phyloP scores from a whole-genome alignment of 2,797 vertebrate species.

The Tangara arthus region DNA sequence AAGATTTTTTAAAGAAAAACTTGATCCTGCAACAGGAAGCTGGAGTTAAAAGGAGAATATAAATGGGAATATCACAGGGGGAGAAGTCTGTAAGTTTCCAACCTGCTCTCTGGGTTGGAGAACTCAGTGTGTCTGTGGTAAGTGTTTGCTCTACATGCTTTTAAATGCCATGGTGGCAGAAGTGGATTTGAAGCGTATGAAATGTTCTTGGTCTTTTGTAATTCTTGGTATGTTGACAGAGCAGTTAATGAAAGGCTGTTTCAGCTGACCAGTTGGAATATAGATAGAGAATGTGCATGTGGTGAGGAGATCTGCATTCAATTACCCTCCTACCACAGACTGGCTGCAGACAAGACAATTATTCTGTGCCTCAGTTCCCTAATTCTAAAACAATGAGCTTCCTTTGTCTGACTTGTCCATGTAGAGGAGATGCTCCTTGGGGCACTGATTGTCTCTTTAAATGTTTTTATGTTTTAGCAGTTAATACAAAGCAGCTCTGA shows the following conservation, averaged over 20 bases:
- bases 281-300: slow-evolving; percentile 14
- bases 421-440: not conserved
- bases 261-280: slow-evolving; percentile 52
- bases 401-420: slow-evolving; percentile 5
- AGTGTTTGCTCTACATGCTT: not conserved
- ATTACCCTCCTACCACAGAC: slow-evolving; percentile 22
- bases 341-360: slow-evolving; percentile 42
- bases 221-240: slow-evolving; percentile 52
- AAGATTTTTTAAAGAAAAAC: not conserved
- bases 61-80: not conserved
- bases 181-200: not conserved
- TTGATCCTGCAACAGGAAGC: not conserved
- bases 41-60: not conserved
- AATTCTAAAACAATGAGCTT: slow-evolving; percentile 38
- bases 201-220: slow-evolving; percentile 21
- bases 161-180: slow-evolving; percentile 10
- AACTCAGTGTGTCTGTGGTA: not conserved
- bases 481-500: not conserved
- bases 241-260: slow-evolving; percentile 52
- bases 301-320: slow-evolving; percentile 50
- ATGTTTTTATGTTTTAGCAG: not conserved
- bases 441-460: not conserved
- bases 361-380: slow-evolving; percentile 41
- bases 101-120: not conserved
- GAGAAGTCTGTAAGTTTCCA: not conserved